Evolutionary conservation across 2,797 vertebrate genomes (phyloP).

Genomic region (Darevskia mixta): DNA sequence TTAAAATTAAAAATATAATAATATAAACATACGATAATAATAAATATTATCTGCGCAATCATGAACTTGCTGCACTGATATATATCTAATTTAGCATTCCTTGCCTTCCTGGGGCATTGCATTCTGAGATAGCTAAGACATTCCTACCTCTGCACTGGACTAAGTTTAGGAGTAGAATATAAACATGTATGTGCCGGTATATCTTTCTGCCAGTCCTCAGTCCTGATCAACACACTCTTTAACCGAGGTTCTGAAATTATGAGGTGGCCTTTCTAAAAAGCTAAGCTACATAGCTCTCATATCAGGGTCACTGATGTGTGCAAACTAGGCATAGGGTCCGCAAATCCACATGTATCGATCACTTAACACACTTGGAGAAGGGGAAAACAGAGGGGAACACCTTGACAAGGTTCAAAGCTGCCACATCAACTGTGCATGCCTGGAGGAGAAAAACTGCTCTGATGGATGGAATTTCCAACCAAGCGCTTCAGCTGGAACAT

Average conservation of each 20-base stretch:
- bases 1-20: too few relatives aligned
- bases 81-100: background rate
- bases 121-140: background rate
- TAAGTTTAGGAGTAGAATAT: background rate
- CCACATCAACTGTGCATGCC: background rate
- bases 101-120: background rate
- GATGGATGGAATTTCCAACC: too few relatives aligned
- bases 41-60: too few relatives aligned
- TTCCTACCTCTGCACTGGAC: background rate
- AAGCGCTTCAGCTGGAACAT: background rate
- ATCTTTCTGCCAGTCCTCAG: background rate
- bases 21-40: too few relatives aligned
- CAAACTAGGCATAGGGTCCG: background rate
- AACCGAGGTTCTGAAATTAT: background rate
- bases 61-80: background rate
- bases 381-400: background rate
- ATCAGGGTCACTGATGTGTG: background rate
- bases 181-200: background rate
- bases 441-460: background rate
- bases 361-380: background rate
- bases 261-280: background rate
- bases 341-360: background rate
- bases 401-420: background rate
- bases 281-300: background rate
- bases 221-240: background rate